phyloP scores from a whole-genome alignment of 2,888 invertebrate genomes.

The Nemotelus nigrinus region DNA sequence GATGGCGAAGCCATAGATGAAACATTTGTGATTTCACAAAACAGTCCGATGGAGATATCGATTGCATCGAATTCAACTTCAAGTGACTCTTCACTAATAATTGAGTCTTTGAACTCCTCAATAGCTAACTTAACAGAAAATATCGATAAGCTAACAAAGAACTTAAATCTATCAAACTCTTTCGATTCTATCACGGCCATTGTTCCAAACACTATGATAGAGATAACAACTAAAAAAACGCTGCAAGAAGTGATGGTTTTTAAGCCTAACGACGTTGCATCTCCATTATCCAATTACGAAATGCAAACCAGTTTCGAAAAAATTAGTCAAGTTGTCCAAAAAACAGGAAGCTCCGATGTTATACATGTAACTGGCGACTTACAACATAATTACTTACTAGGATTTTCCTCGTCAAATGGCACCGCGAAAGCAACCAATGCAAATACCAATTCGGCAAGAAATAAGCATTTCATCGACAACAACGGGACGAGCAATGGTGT shows the following conservation, averaged over 20 bases:
- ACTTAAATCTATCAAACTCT: conserved; percentile 56
- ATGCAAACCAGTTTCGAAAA: conserved; percentile 56
- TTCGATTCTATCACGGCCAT: conserved; percentile 49
- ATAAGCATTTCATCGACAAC: neutral
- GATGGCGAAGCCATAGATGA: neutral
- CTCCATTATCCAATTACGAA: conserved; percentile 43
- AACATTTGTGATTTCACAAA: neutral
- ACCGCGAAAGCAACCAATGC: conserved; percentile 45
- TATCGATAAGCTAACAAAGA: conserved; percentile 59
- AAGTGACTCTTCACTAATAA: conserved; percentile 61
- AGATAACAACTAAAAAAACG: conserved; percentile 55
- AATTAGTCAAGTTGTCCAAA: conserved; percentile 53
- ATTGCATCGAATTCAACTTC: neutral
- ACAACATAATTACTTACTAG: conserved; percentile 49
- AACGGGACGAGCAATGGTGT: neutral
- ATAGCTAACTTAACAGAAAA: conserved; percentile 62
- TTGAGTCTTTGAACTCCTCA: conserved; percentile 62
- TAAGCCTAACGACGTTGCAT: conserved; percentile 53
- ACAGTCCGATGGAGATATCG: neutral
- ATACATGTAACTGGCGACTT: conserved; percentile 62
- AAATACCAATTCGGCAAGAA: conserved; percentile 25
- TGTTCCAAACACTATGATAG: conserved; percentile 46
- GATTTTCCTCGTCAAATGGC: neutral
- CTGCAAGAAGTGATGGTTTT: conserved; percentile 61
- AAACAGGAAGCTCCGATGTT: conserved; percentile 58